phyloP scores from a whole-genome alignment of 2,797 vertebrate genomes.

The Taenioides sp. region DNA sequence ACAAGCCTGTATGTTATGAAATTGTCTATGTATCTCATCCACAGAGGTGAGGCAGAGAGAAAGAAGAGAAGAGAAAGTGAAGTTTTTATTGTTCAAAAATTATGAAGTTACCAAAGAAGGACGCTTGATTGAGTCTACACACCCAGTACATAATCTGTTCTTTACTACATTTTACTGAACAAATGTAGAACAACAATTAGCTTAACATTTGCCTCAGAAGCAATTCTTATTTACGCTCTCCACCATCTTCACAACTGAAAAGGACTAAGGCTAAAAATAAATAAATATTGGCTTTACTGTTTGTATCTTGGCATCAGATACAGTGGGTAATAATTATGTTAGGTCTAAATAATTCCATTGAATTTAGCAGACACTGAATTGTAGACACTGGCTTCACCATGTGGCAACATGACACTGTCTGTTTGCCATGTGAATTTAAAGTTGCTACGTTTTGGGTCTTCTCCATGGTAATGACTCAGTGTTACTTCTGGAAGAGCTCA shows the following conservation, averaged over 20 bases:
- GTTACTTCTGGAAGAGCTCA: slow-evolving; percentile 48
- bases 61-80: neutral
- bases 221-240: too few relatives aligned
- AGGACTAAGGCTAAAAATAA: too few relatives aligned
- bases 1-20: neutral
- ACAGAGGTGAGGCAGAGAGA: neutral
- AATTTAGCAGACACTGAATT: neutral
- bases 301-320: too few relatives aligned
- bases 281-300: too few relatives aligned
- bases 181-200: too few relatives aligned
- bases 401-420: slow-evolving; percentile 39
- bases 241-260: too few relatives aligned
- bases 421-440: slow-evolving; percentile 41
- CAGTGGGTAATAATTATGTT: too few relatives aligned
- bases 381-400: slow-evolving; percentile 14
- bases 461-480: slow-evolving; percentile 58
- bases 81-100: neutral
- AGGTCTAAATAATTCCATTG: too few relatives aligned
- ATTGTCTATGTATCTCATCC: neutral
- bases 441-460: slow-evolving; percentile 42
- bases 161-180: neutral
- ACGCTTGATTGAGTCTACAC: too few relatives aligned
- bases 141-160: neutral
- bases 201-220: too few relatives aligned
- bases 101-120: too few relatives aligned